Evolutionary conservation across 2,113 vertebrate species (phyloP).

Genomic region (Solea senegalensis): DNA sequence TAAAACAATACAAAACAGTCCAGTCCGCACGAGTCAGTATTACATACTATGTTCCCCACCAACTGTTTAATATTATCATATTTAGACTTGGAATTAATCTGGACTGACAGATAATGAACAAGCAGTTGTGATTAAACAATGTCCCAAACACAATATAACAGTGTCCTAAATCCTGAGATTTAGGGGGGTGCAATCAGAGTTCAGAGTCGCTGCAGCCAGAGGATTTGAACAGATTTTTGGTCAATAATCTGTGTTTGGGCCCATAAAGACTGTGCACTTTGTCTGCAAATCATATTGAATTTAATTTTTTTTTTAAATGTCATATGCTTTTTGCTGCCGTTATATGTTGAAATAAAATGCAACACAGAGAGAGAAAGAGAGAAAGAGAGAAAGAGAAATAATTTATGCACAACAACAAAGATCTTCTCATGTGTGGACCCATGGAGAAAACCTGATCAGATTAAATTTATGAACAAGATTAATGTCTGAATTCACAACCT

Average conservation of each 20-base stretch:
- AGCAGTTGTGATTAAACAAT: conserved; percentile 25
- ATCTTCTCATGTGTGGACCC: neutral
- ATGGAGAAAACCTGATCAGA: neutral
- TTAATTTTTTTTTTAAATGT: neutral
- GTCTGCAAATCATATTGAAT: too few species aligned
- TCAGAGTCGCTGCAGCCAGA: conserved; percentile 28
- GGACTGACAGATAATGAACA: conserved; percentile 30
- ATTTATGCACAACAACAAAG: neutral
- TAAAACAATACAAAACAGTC: neutral
- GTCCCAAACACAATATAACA: conserved; percentile 40
- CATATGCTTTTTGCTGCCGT: neutral
- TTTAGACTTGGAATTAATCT: conserved; percentile 14
- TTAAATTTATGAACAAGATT: neutral
- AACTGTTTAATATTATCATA: neutral
- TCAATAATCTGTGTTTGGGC: conserved; percentile 43
- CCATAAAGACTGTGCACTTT: neutral
- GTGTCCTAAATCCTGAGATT: conserved; percentile 62
- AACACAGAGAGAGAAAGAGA: neutral
- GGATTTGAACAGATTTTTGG: conserved; percentile 47
- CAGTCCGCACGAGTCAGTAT: too few species aligned
- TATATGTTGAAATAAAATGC: neutral
- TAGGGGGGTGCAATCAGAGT: conserved; percentile 42
- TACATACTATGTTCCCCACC: neutral
- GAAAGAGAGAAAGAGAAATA: neutral
- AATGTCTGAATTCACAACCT: neutral